phyloP scores from a whole-genome alignment of 2,888 invertebrate species.

The Drosophila tripunctata region DNA sequence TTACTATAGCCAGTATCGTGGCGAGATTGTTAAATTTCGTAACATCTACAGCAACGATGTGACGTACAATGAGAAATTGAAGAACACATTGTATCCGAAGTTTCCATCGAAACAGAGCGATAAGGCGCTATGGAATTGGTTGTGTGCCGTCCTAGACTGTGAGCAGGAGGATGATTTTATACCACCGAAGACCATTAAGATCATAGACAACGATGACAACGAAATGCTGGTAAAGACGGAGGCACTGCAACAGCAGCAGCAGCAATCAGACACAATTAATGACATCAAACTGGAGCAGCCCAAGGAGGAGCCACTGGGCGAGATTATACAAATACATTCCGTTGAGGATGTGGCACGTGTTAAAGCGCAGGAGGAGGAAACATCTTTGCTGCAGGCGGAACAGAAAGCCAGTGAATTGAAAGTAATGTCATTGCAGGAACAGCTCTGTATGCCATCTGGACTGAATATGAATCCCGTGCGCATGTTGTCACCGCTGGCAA shows the following conservation, averaged over 20 bases:
- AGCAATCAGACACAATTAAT: slow-evolving; percentile 19
- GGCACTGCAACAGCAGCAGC: slow-evolving; percentile 36
- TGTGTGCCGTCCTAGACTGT: slow-evolving; percentile 90
- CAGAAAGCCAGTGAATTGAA: slow-evolving; percentile 81
- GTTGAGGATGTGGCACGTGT: slow-evolving; percentile 69
- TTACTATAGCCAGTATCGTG: slow-evolving; percentile 90
- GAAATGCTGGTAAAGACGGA: slow-evolving; percentile 62
- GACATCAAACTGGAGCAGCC: slow-evolving; percentile 67
- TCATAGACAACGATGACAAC: slow-evolving; percentile 72
- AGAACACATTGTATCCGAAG: slow-evolving; percentile 91
- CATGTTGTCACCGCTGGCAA: slow-evolving; percentile 81
- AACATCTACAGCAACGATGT: slow-evolving; percentile 85
- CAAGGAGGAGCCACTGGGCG: slow-evolving; percentile 68
- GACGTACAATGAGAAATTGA: slow-evolving; percentile 93
- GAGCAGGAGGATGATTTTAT: slow-evolving; percentile 90
- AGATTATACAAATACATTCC: slow-evolving; percentile 35
- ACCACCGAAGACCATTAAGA: slow-evolving; percentile 83
- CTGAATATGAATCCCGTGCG: slow-evolving; percentile 84
- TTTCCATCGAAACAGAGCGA: slow-evolving; percentile 92
- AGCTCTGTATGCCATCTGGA: slow-evolving; percentile 83
- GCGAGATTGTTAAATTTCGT: slow-evolving; percentile 88
- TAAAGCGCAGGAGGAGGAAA: slow-evolving; percentile 74
- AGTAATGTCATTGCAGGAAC: slow-evolving; percentile 83
- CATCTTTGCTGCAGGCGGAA: slow-evolving; percentile 64
- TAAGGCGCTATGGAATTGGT: slow-evolving; percentile 91